phyloP scores from a whole-genome alignment of 2,888 invertebrate species.

The Athrips mouffetella region DNA sequence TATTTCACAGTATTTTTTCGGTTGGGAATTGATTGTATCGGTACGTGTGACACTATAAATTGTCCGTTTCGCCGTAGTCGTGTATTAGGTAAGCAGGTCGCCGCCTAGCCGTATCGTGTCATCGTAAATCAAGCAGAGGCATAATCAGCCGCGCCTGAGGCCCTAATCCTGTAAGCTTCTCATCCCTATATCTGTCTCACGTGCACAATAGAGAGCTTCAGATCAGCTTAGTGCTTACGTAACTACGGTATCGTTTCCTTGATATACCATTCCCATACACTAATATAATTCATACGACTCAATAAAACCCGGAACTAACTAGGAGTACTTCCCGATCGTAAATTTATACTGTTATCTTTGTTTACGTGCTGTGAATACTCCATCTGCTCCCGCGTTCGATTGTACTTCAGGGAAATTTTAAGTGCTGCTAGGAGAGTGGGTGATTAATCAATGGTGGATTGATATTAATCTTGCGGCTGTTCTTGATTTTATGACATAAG shows the following conservation, averaged over 20 bases:
- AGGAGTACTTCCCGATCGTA: slow-evolving; percentile 42
- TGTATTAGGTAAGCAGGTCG: slow-evolving; percentile 56
- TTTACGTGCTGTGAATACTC: slow-evolving; percentile 46
- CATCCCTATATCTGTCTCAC: slow-evolving; percentile 64
- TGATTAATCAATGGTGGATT: slow-evolving; percentile 10
- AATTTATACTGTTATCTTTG: slow-evolving; percentile 48
- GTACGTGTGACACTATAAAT: slow-evolving; percentile 61
- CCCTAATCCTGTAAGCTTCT: slow-evolving; percentile 68
- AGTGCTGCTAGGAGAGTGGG: not conserved
- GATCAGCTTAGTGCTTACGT: slow-evolving; percentile 39
- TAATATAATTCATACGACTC: slow-evolving; percentile 45
- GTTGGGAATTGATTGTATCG: slow-evolving; percentile 58
- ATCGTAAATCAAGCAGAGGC: slow-evolving; percentile 72
- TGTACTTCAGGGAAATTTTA: slow-evolving; percentile 9
- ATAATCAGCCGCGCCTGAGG: slow-evolving; percentile 67
- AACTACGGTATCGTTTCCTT: slow-evolving; percentile 35
- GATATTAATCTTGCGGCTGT: slow-evolving; percentile 9
- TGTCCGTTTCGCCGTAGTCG: slow-evolving; percentile 49
- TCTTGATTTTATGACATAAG: slow-evolving; percentile 8
- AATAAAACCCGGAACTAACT: slow-evolving; percentile 51
- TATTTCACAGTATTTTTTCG: slow-evolving; percentile 59
- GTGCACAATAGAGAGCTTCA: slow-evolving; percentile 60
- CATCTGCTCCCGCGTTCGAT: slow-evolving; percentile 13
- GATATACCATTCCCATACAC: slow-evolving; percentile 37
- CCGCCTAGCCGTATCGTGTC: slow-evolving; percentile 58